phyloP scores from a whole-genome alignment of 2,113 vertebrate genomes.

The Clarias batrachus region DNA sequence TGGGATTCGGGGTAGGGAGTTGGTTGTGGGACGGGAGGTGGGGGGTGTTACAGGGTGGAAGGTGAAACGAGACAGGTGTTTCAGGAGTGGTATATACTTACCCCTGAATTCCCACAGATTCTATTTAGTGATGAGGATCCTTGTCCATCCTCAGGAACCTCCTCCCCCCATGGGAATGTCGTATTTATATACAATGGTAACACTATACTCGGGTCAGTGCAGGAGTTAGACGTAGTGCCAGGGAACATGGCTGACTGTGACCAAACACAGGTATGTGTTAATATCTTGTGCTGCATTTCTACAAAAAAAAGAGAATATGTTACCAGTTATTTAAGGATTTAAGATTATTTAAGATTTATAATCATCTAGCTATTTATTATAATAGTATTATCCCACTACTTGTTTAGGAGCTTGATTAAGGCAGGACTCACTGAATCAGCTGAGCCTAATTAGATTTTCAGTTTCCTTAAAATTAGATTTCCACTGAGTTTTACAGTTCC shows the following conservation, averaged over 20 bases:
- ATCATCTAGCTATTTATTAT: neutral
- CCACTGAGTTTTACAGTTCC: neutral
- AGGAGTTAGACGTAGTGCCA: slow-evolving; percentile 17
- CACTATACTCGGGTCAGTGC: slow-evolving; percentile 27
- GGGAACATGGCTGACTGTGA: slow-evolving; percentile 45
- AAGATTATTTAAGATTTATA: neutral
- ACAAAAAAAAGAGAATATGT: neutral
- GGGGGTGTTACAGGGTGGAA: neutral
- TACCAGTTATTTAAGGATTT: neutral
- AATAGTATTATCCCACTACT: neutral
- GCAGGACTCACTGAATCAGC: neutral
- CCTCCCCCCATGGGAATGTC: slow-evolving; percentile 33
- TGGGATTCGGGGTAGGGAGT: neutral
- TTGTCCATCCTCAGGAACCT: slow-evolving; percentile 17
- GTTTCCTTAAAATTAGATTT: neutral
- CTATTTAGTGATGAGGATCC: slow-evolving; percentile 65
- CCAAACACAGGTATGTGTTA: slow-evolving; percentile 42
- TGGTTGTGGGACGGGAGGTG: neutral
- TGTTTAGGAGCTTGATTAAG: neutral
- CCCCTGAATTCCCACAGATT: slow-evolving; percentile 37
- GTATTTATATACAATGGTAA: slow-evolving; percentile 30
- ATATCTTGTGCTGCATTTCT: neutral
- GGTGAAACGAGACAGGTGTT: slow-evolving; percentile 28
- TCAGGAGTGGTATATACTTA: slow-evolving; percentile 27
- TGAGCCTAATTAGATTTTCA: neutral